phyloP scores from a whole-genome alignment of 2,888 invertebrate genomes.

The Thera obeliscata region DNA sequence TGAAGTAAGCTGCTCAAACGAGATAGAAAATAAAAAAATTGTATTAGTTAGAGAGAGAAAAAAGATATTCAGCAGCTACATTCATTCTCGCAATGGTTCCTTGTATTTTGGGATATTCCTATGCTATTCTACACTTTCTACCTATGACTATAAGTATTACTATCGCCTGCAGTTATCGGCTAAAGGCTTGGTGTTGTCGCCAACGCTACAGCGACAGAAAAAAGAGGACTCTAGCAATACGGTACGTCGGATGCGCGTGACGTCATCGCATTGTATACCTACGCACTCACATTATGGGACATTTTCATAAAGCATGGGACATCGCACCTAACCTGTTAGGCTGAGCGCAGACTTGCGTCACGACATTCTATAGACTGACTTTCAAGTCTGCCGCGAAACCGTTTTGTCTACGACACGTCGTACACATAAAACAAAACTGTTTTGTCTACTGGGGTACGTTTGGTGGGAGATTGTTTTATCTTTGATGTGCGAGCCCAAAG shows the following conservation, averaged over 20 bases:
- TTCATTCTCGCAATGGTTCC: slow-evolving; percentile 12
- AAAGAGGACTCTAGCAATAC: slow-evolving; percentile 58
- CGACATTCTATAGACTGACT: no score
- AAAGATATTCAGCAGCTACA: slow-evolving; percentile 2
- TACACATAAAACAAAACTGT: no score
- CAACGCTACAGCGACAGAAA: slow-evolving; percentile 69
- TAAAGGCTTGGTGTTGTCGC: slow-evolving; percentile 74
- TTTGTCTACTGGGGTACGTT: no score
- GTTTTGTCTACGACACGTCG: no score
- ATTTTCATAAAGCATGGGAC: slow-evolving; percentile 29
- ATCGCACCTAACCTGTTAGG: slow-evolving; percentile 23
- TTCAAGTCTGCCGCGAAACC: no score
- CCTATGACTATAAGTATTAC: slow-evolving; percentile 53
- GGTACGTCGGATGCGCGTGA: slow-evolving; percentile 65
- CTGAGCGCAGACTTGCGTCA: no score
- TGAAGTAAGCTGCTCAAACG: slow-evolving; percentile 6
- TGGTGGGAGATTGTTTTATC: no score
- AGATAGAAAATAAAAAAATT: not conserved
- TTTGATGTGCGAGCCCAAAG: no score
- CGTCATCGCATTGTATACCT: slow-evolving; percentile 43
- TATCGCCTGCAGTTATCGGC: slow-evolving; percentile 71
- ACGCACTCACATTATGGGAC: slow-evolving; percentile 17
- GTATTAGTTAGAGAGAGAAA: not conserved
- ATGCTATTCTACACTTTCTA: slow-evolving; percentile 47
- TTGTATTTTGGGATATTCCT: slow-evolving; percentile 22